Evolutionary conservation across 2,113 vertebrate species (phyloP).

Genomic region (Naja naja): DNA sequence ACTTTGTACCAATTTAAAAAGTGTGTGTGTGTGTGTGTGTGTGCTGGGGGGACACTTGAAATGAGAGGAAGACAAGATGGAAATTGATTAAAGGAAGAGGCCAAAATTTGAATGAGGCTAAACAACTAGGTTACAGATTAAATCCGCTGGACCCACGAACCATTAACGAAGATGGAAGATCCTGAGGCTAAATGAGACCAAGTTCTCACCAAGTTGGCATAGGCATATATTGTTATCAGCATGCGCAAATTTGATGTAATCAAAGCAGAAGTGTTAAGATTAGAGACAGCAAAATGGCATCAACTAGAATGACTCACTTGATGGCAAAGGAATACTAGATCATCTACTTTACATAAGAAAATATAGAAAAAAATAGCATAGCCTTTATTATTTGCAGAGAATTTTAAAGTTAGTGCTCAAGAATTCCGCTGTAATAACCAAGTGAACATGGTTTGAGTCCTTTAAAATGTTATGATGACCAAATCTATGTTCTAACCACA

Average conservation of each 20-base stretch:
- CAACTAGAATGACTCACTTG: background rate
- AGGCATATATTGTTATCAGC: background rate
- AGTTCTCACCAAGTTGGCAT: rapidly evolving
- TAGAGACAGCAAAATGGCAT: background rate
- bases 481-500: background rate
- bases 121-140: background rate
- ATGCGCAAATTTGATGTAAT: background rate
- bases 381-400: background rate
- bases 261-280: background rate
- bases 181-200: background rate
- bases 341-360: background rate
- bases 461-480: background rate
- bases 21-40: background rate
- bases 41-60: slow-evolving; percentile 10
- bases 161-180: background rate
- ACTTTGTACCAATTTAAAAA: slow-evolving; percentile 52
- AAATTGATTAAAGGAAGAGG: slow-evolving; percentile 49
- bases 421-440: background rate
- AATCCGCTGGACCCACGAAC: rapidly evolving
- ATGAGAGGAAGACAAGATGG: slow-evolving; percentile 47
- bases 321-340: background rate
- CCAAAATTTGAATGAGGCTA: background rate
- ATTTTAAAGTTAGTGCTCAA: background rate
- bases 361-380: background rate
- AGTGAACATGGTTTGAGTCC: background rate